These are phyloP conservation scores for Aporophyla lueneburgensis DNA, from an alignment of 2,888 invertebrate species.

Conservation along the genomic window DNA sequence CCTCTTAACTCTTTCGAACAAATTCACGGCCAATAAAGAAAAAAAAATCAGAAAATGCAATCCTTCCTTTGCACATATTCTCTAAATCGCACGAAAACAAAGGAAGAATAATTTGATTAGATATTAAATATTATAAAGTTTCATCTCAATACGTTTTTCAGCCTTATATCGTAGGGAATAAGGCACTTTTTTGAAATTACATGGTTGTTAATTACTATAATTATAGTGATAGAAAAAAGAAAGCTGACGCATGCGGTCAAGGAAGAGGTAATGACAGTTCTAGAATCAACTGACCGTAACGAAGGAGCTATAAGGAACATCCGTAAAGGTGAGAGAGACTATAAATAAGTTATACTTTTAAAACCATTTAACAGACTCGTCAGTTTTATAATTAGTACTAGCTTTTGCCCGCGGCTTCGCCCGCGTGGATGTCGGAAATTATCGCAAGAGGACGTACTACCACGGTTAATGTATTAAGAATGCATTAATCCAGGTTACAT, in stretches of 20 bases:
- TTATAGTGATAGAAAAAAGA: conserved; percentile 47
- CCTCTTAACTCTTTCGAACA: no score
- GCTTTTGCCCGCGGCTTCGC: no score
- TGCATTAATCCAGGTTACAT: no score
- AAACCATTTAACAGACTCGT: no score
- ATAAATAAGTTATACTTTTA: neutral
- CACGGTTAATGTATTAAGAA: no score
- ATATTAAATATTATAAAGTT: no score
- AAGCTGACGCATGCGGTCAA: conserved; percentile 9
- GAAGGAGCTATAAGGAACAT: conserved; percentile 21
- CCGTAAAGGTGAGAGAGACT: conserved; percentile 35
- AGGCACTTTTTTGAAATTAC: neutral
- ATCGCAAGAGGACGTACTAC: no score
- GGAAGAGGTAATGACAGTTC: conserved; percentile 21
- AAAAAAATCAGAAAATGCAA: no score
- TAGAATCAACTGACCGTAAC: conserved; percentile 28
- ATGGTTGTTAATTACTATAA: neutral
- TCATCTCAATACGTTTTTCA: neutral
- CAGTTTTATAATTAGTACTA: no score
- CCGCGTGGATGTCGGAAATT: no score
- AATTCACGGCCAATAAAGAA: no score
- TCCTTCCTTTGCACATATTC: neutral
- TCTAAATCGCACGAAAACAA: neutral
- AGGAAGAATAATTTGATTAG: no score
- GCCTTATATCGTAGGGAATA: neutral